A percentile compares a stretch with the other conserved stretches of the same genome.
Evolutionary conservation across 2,888 invertebrate genomes (phyloP).

Genomic region (Epinotia nisella): DNA sequence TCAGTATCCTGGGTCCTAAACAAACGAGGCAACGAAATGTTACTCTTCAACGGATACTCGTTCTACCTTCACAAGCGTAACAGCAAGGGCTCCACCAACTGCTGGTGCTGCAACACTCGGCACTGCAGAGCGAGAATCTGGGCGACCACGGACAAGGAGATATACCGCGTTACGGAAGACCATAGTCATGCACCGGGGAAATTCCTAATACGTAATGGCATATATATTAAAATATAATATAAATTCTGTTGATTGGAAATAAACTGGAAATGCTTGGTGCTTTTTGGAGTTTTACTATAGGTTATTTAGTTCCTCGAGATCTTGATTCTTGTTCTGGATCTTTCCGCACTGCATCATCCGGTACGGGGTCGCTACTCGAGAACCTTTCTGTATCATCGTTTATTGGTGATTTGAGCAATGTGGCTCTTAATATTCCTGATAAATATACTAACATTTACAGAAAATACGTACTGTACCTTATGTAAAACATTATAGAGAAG

Average conservation of each 20-base stretch:
- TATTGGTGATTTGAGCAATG: neutral
- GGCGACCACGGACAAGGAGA: conserved; percentile 7
- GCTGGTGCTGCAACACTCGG: conserved; percentile 1
- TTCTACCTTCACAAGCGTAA: conserved; percentile 4
- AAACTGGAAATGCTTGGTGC: too few relatives aligned
- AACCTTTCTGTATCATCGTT: neutral
- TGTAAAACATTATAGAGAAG: too few relatives aligned
- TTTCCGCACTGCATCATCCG: neutral
- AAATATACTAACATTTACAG: neutral
- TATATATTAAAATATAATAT: neutral
- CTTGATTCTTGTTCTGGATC: neutral
- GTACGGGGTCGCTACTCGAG: neutral
- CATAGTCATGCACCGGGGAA: neutral
- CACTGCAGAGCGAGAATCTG: conserved; percentile 20
- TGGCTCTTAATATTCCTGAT: neutral
- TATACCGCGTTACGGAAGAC: neutral
- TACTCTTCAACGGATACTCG: conserved; percentile 13
- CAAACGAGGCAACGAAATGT: conserved; percentile 13
- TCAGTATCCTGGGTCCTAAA: conserved; percentile 21
- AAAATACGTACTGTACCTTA: too few relatives aligned
- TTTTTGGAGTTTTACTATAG: too few relatives aligned
- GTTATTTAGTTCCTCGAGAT: neutral
- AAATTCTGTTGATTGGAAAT: neutral
- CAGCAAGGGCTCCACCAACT: neutral
- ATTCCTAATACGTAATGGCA: conserved; percentile 10